Conservation (phyloP, 2,113 vertebrate species). For the Paracanthobrama guichenoti region DNA sequence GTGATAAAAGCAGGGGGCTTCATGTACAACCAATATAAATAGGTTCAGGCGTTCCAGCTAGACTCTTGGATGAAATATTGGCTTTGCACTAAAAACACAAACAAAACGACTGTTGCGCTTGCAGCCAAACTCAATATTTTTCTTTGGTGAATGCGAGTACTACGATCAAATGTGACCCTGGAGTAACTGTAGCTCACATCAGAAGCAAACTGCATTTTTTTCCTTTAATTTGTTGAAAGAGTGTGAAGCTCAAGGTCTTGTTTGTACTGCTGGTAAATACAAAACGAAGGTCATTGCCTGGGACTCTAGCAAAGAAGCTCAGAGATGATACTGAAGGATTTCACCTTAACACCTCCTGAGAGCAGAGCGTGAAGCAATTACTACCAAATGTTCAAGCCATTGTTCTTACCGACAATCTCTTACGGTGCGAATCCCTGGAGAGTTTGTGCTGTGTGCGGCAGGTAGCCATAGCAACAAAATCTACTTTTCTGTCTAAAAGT, state of each 20-base stretch:
- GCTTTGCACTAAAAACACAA: slow-evolving; percentile 50
- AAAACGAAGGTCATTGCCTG: slow-evolving; percentile 33
- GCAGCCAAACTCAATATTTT: slow-evolving; percentile 58
- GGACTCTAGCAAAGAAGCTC: slow-evolving; percentile 25
- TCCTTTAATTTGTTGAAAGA: slow-evolving; percentile 52
- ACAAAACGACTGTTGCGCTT: slow-evolving; percentile 46
- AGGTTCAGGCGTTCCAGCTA: slow-evolving; percentile 14
- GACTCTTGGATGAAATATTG: slow-evolving; percentile 42
- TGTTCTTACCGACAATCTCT: slow-evolving; percentile 51
- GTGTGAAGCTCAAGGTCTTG: slow-evolving; percentile 41
- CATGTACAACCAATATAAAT: slow-evolving; percentile 39
- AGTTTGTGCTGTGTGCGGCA: slow-evolving; percentile 14
- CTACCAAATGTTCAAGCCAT: slow-evolving; percentile 41
- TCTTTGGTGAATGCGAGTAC: slow-evolving; percentile 40
- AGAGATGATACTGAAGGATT: slow-evolving; percentile 37
- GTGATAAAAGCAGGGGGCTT: slow-evolving; percentile 19
- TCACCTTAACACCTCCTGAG: slow-evolving; percentile 42
- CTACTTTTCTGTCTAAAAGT: slow-evolving; percentile 22
- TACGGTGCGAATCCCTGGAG: neutral
- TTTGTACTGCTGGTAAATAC: slow-evolving; percentile 45
- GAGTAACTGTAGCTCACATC: slow-evolving; percentile 47
- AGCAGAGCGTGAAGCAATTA: slow-evolving; percentile 58
- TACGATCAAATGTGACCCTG: slow-evolving; percentile 53
- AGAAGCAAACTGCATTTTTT: slow-evolving; percentile 38
- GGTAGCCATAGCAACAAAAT: slow-evolving; percentile 46